Conservation (phyloP, 2,797 vertebrate species). For the Eurystomus glaucurus region DNA sequence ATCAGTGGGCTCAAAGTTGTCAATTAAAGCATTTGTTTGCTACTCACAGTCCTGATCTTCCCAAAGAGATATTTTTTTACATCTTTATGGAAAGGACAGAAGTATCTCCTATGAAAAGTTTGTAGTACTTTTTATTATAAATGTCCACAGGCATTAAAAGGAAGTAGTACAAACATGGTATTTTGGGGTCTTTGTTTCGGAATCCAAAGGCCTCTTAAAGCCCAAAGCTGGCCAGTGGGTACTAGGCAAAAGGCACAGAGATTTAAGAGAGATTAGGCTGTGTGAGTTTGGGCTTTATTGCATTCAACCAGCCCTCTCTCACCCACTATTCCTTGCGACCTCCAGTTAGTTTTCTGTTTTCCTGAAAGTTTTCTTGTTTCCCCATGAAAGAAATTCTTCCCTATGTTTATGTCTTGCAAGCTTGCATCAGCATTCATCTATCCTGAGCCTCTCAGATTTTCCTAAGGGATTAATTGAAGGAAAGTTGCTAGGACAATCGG, state of each 20-base stretch:
- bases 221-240: not conserved
- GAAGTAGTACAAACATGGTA: not conserved
- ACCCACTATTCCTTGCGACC: not conserved
- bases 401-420: not conserved
- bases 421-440: not conserved
- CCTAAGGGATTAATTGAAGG: not conserved
- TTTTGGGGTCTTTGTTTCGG: not conserved
- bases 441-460: not conserved
- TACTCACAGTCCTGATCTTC: not conserved
- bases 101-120: not conserved
- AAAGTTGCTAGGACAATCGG: not conserved
- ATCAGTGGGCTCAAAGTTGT: not conserved
- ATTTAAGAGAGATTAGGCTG: not conserved
- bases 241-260: not conserved
- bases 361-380: not conserved
- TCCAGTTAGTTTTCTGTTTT: not conserved
- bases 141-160: not conserved
- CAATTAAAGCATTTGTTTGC: slow-evolving; percentile 2
- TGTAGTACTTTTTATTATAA: not conserved
- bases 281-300: not conserved
- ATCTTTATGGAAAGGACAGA: not conserved
- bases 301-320: not conserved
- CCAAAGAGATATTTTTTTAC: not conserved
- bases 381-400: not conserved
- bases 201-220: not conserved